Evolutionary conservation across 2,113 vertebrate genomes (phyloP).

Genomic region (Eudorcas thomsonii): DNA sequence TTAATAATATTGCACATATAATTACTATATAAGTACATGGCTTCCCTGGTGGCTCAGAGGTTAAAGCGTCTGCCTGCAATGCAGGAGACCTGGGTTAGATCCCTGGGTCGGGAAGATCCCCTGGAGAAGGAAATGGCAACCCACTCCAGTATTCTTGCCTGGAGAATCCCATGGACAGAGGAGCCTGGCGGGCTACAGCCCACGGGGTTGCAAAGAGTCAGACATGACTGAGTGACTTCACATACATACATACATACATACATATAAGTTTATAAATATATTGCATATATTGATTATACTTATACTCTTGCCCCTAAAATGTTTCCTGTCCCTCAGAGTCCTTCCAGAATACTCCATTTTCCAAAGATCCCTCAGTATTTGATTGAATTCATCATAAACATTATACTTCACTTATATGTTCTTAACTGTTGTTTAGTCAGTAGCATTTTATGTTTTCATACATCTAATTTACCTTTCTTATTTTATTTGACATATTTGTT

Average conservation of each 20-base stretch:
- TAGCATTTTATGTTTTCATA: background rate
- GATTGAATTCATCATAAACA: background rate
- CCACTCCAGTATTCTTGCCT: no score
- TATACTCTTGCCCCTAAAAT: background rate
- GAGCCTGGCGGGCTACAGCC: no score
- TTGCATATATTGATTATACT: background rate
- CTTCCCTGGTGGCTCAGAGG: no score
- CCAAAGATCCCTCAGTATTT: background rate
- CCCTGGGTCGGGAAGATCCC: no score
- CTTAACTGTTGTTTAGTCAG: background rate
- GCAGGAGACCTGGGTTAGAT: no score
- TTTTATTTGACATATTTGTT: background rate
- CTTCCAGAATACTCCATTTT: background rate
- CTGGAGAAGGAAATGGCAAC: no score
- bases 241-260: no score
- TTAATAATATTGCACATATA: background rate
- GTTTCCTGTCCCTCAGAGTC: background rate
- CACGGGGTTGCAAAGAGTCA: no score
- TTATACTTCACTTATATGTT: background rate
- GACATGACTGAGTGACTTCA: no score
- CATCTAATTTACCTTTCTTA: background rate
- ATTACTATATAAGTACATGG: background rate
- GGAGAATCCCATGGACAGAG: no score
- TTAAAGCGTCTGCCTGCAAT: no score
- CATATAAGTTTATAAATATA: background rate